Evolutionary conservation across 53 echinoderm and acorn worm genomes (phyloP).

Genomic region (Henricia sp.): DNA sequence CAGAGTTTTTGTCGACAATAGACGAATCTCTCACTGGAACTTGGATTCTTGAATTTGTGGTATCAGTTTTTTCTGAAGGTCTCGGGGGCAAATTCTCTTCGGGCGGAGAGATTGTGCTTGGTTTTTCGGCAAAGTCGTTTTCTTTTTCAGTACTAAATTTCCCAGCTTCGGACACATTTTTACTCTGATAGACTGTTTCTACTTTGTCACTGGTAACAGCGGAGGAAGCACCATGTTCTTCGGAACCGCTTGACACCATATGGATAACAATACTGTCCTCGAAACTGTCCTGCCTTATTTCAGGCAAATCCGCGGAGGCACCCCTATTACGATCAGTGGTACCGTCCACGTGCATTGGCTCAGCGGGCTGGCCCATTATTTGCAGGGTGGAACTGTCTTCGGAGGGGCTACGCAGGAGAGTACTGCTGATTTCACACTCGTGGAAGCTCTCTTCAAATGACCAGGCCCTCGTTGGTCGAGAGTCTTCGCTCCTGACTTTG

Average conservation of each 20-base stretch:
- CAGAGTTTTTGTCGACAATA: too few relatives aligned
- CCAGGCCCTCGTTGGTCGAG: background rate
- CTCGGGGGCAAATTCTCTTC: too few relatives aligned
- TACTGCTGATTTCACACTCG: constrained; percentile 87
- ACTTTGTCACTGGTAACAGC: background rate
- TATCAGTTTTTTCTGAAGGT: background rate
- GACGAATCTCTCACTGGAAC: too few relatives aligned
- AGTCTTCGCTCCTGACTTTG: background rate
- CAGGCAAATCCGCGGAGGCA: background rate
- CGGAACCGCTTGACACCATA: constrained; percentile 30
- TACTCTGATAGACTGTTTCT: constrained; percentile 34
- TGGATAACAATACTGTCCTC: constrained; percentile 81
- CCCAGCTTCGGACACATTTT: background rate
- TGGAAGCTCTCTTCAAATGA: constrained; percentile 75
- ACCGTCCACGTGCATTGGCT: background rate
- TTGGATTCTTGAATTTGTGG: too few relatives aligned
- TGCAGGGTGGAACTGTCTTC: constrained; percentile 45
- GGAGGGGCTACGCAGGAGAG: constrained; percentile 76
- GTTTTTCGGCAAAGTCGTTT: background rate
- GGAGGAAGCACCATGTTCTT: background rate
- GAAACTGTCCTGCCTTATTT: constrained; percentile 64
- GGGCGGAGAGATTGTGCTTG: too few relatives aligned
- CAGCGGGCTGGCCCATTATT: constrained; percentile 9
- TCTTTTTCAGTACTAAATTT: too few relatives aligned
- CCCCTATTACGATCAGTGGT: constrained; percentile 2